These are phyloP conservation scores for Bombus confusus DNA, from an alignment of 1,140 invertebrate genomes.

Conservation along the genomic window DNA sequence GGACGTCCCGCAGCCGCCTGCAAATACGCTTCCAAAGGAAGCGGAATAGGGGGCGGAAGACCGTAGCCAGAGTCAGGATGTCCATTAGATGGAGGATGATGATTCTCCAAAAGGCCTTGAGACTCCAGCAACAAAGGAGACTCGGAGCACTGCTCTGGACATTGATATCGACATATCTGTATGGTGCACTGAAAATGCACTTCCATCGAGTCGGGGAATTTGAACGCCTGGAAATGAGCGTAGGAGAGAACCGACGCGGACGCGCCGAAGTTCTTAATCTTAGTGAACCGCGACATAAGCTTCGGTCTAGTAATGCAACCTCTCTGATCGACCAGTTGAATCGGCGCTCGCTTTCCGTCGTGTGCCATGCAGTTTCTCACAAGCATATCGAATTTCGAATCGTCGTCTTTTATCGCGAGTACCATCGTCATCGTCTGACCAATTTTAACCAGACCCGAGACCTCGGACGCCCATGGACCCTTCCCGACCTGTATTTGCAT, in stretches of 20 bases:
- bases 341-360: slow-evolving; percentile 96
- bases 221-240: slow-evolving; percentile 97
- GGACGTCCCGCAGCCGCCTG: slow-evolving; percentile 85
- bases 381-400: slow-evolving; percentile 97
- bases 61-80: slow-evolving; percentile 87
- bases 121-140: slow-evolving; percentile 77
- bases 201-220: slow-evolving; percentile 98
- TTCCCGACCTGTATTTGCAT: slow-evolving; percentile 97
- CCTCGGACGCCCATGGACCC: slow-evolving; percentile 97
- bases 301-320: slow-evolving; percentile 96
- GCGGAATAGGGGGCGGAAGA: slow-evolving; percentile 84
- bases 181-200: slow-evolving; percentile 98
- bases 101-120: slow-evolving; percentile 81
- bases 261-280: slow-evolving; percentile 97
- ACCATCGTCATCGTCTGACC: slow-evolving; percentile 99
- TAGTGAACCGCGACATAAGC: slow-evolving; percentile 96
- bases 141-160: slow-evolving; percentile 94
- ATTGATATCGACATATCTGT: slow-evolving; percentile 96
- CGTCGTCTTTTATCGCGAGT: slow-evolving; percentile 96
- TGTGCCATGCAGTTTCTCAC: slow-evolving; percentile 97
- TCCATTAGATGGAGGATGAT: slow-evolving; percentile 53
- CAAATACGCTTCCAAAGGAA: slow-evolving; percentile 86
- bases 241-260: slow-evolving; percentile 95
- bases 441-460: slow-evolving; percentile 96
- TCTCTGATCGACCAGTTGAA: slow-evolving; percentile 95